Conservation (phyloP, 2,888 invertebrate species). For the Beris chalybata region DNA sequence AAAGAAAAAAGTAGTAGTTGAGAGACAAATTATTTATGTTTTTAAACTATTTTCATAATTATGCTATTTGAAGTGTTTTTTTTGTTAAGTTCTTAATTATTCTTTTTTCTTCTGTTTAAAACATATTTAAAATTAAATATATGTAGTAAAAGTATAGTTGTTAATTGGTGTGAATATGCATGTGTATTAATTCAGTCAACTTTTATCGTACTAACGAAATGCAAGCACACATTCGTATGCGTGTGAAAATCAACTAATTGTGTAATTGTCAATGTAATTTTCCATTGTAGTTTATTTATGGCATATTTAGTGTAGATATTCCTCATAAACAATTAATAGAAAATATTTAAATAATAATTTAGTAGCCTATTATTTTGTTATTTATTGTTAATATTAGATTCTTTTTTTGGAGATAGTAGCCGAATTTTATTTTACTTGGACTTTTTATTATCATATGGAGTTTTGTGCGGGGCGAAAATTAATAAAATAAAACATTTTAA, state of each 20-base stretch:
- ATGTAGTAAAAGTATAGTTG: too few species aligned
- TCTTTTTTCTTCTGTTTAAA: too few species aligned
- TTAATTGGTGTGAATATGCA: too few species aligned
- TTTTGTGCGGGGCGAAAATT: background rate
- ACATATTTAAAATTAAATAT: too few species aligned
- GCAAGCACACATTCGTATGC: too few species aligned
- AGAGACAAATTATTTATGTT: conserved; percentile 19
- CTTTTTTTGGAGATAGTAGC: background rate
- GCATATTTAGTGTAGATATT: background rate
- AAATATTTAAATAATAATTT: too few species aligned
- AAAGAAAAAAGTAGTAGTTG: conserved; percentile 30
- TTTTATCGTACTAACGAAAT: too few species aligned
- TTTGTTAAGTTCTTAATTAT: too few species aligned
- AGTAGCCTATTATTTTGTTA: background rate
- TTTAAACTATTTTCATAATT: conserved; percentile 24
- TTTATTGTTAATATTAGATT: conserved; percentile 9
- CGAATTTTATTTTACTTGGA: background rate
- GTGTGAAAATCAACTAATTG: too few species aligned
- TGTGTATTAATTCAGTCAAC: too few species aligned
- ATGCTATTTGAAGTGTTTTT: conserved; percentile 1
- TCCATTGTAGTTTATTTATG: background rate
- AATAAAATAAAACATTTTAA: too few species aligned
- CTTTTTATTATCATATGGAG: background rate
- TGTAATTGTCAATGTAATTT: background rate
- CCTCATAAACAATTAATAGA: too few species aligned